Percentiles rank a stretch among this genome's conserved stretches.
Evolutionary conservation across 2,888 invertebrate species (phyloP).

Genomic region (Willowsia nigromaculata): DNA sequence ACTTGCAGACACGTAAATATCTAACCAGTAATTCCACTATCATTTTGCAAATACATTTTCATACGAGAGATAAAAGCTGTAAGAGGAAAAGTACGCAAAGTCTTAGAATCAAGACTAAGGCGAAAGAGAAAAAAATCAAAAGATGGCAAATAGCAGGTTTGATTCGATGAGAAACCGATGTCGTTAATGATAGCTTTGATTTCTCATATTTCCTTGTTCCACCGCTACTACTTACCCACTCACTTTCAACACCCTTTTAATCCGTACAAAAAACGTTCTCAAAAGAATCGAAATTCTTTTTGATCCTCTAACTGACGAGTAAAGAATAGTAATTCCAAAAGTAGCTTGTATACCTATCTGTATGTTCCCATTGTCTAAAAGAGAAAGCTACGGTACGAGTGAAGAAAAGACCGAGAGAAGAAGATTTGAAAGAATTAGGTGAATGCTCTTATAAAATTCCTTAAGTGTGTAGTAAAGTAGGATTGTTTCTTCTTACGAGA

Average conservation of each 20-base stretch:
- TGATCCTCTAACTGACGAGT: slow-evolving; percentile 64
- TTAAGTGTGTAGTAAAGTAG: slow-evolving; percentile 59
- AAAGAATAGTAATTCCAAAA: slow-evolving; percentile 59
- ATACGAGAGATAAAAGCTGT: not conserved
- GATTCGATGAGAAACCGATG: slow-evolving; percentile 24
- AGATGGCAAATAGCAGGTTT: slow-evolving; percentile 44
- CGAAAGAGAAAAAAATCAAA: not conserved
- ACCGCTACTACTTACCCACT: not conserved
- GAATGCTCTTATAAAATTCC: slow-evolving; percentile 59
- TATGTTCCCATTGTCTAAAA: not conserved
- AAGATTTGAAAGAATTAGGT: slow-evolving; percentile 69
- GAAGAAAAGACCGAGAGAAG: slow-evolving; percentile 42
- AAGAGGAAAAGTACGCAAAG: not conserved
- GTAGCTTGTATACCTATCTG: not conserved
- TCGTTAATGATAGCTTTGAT: slow-evolving; percentile 66
- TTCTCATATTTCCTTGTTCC: slow-evolving; percentile 53
- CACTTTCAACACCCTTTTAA: slow-evolving; percentile 29
- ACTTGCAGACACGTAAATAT: not conserved
- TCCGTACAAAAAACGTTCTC: slow-evolving; percentile 50
- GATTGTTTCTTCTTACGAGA: slow-evolving; percentile 56
- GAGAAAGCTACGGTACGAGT: not conserved
- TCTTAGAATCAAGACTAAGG: not conserved
- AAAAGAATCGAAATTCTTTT: slow-evolving; percentile 65
- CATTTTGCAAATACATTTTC: slow-evolving; percentile 29
- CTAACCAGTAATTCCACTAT: not conserved